These are phyloP conservation scores for Channa maculata DNA, from an alignment of 2,113 vertebrate genomes.

Conservation along the genomic window DNA sequence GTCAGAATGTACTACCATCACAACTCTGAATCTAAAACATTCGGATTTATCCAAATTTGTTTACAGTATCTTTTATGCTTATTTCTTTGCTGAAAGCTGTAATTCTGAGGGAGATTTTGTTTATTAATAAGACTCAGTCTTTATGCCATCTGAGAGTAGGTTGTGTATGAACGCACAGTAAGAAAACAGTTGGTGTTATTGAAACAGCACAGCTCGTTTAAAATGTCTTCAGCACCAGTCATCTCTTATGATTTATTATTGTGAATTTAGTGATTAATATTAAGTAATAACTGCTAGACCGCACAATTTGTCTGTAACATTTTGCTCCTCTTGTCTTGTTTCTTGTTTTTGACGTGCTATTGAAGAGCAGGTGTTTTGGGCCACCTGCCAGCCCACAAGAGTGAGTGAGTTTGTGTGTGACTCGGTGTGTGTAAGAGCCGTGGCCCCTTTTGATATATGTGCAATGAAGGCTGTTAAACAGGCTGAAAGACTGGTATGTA, in stretches of 20 bases:
- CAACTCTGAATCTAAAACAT: neutral
- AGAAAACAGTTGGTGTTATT: neutral
- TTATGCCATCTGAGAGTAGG: neutral
- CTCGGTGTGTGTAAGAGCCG: neutral
- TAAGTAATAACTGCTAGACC: too few relatives aligned
- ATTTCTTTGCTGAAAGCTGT: neutral
- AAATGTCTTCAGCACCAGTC: neutral
- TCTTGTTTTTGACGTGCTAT: constrained; percentile 52
- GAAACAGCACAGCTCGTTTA: neutral
- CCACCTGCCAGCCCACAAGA: constrained; percentile 44
- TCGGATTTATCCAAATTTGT: neutral
- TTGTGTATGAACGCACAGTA: neutral
- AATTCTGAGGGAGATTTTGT: constrained; percentile 4
- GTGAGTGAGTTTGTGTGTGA: neutral
- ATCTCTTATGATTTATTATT: neutral
- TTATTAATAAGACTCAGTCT: neutral
- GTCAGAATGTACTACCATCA: neutral
- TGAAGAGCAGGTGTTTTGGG: constrained; percentile 76
- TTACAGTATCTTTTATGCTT: neutral
- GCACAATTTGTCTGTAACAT: too few relatives aligned
- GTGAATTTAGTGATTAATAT: too few relatives aligned
- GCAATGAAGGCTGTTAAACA: constrained; percentile 40
- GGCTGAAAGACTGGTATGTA: constrained; percentile 35
- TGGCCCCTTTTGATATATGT: constrained; percentile 56
- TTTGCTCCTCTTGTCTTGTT: neutral